Base-by-base conservation (phyloP, 2,113 vertebrate species). In the Grus americana region DNA sequence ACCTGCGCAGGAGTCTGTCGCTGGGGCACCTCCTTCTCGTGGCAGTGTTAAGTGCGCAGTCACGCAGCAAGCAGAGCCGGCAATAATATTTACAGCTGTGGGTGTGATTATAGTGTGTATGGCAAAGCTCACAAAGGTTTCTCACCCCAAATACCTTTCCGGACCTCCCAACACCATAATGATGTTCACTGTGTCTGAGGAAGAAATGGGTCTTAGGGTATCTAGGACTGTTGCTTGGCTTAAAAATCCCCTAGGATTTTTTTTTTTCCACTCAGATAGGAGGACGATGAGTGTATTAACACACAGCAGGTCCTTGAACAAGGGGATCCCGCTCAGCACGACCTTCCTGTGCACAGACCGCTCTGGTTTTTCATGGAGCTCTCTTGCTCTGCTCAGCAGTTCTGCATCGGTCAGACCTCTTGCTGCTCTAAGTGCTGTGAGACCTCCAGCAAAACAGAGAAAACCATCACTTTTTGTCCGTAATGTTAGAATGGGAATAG, bases 271-370 rank as follows among this genome's bases (percentile, higher is more conserved):
- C 18, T 52, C 23, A 16, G 12, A 7, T 5, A 36, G 34, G 16
- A 66, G 24, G 23, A 61, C 0, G 2, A 22, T 21, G 32, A 82
- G 18, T 17, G 7, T 17, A 38, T 38, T 54, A 93, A 63, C 23
- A 54, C 0, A 0, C 27, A 76, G 38, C 57, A 86, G 50, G 36
- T 57, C 29, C 61, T 88, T 0, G 0, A 46, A 52, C 22, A 52
- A 66, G 61, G n/a, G 52, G 8, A 42, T 57, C 22, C 23, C 3
- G 1, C 84, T 71, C 29, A 57, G 40, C 24, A 10, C 3, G 5
- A 38, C 46, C 20, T 42, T 78, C 26, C 12, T 36, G 5, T 42
- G 36, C 52, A 32, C 10, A 19, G 46, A 16, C 22, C 20, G 6
- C 62, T 24, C 27, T 29, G 29, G 2, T 61, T 47, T 75, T 74